These are phyloP conservation scores for Zaprionus inermis DNA, from an alignment of 1,140 invertebrate genomes.

Conservation along the genomic window DNA sequence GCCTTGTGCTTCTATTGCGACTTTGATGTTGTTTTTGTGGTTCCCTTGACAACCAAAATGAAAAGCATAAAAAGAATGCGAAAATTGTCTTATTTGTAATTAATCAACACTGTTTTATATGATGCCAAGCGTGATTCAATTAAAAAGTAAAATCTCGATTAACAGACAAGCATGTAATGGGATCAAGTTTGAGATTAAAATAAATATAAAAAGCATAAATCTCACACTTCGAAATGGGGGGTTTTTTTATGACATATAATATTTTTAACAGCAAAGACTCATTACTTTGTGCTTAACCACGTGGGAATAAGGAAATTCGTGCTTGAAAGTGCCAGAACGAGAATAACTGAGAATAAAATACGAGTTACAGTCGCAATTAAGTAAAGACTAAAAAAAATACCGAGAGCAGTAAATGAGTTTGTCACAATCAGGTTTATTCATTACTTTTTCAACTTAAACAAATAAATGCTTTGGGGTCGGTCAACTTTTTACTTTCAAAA, in stretches of 20 bases:
- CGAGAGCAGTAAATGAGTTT: background rate
- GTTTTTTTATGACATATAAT: conserved; percentile 1
- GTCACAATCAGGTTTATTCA: background rate
- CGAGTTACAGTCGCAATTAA: background rate
- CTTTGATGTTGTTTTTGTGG: conserved; percentile 34
- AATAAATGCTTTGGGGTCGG: background rate
- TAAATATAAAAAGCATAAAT: background rate
- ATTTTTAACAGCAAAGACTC: background rate
- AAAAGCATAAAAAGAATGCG: conserved; percentile 13
- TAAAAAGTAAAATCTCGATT: background rate
- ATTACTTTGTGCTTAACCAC: background rate
- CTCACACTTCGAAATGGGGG: background rate
- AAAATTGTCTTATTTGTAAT: conserved; percentile 13
- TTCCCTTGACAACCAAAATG: conserved; percentile 28
- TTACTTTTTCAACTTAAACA: background rate
- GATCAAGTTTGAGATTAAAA: conserved; percentile 1
- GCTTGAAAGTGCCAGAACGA: background rate
- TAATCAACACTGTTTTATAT: background rate
- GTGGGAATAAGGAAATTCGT: conserved; percentile 14
- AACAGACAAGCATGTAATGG: conserved; percentile 11
- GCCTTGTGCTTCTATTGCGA: background rate
- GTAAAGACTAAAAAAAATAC: background rate
- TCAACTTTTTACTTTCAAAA: conserved; percentile 8
- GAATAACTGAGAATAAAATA: background rate
- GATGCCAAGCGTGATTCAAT: background rate